These are phyloP conservation scores for Aptenodytes patagonicus DNA, from an alignment of 2,113 vertebrate species.

Conservation along the genomic window DNA sequence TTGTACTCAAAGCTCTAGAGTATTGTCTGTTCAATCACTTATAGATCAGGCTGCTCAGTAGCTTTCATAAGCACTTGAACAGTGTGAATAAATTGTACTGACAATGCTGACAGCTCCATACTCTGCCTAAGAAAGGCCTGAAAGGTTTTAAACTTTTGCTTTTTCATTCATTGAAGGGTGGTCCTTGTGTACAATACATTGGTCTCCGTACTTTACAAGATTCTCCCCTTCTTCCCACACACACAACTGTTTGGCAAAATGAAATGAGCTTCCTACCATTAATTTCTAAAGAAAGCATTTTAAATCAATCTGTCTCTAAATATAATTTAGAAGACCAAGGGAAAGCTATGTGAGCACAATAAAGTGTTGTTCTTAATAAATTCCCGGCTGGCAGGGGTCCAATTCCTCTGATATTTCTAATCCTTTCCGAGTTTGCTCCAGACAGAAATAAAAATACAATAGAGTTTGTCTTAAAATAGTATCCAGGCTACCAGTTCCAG, in stretches of 20 bases:
- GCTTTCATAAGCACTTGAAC: constrained; percentile 58
- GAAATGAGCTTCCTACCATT: constrained; percentile 15
- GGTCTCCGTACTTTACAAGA: neutral
- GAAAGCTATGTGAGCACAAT: constrained; percentile 12
- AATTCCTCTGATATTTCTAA: neutral
- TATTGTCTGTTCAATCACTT: constrained; percentile 62
- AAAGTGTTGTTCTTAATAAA: constrained; percentile 27
- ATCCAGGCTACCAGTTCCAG: neutral
- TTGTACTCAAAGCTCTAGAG: constrained; percentile 52
- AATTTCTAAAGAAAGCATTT: constrained; percentile 12
- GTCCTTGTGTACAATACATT: neutral
- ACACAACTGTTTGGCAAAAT: neutral
- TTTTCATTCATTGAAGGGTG: constrained; percentile 26
- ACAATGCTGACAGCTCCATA: constrained; percentile 44
- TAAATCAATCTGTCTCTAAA: constrained; percentile 32
- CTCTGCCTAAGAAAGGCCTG: constrained; percentile 28
- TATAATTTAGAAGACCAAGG: constrained; percentile 23
- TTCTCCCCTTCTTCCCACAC: neutral
- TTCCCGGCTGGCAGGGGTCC: neutral
- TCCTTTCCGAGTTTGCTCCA: neutral
- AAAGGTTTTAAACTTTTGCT: constrained; percentile 31
- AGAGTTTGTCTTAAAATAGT: neutral
- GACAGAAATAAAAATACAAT: constrained; percentile 22
- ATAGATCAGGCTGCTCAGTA: constrained; percentile 41
- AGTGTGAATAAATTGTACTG: constrained; percentile 63